A percentile compares a stretch with the other conserved stretches of the same genome.
phyloP scores from a whole-genome alignment of 2,797 vertebrate species.

The Crossoptilon crossoptilon region DNA sequence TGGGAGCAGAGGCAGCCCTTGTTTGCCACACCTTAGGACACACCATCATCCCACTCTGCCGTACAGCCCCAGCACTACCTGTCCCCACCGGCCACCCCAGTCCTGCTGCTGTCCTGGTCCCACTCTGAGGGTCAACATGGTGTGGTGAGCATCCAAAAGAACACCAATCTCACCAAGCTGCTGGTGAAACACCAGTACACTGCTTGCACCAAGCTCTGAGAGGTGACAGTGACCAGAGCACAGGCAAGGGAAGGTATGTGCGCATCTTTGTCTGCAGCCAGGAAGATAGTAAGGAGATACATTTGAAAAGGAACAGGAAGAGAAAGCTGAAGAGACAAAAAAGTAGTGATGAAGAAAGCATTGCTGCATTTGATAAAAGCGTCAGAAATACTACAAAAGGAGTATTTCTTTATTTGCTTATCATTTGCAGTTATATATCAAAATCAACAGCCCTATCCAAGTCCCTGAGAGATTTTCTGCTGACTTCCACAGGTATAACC shows the following conservation, averaged over 20 bases:
- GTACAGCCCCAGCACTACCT: background rate
- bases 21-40: background rate
- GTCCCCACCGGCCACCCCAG: fast-evolving
- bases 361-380: background rate
- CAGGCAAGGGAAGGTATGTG: fast-evolving
- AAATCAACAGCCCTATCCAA: background rate
- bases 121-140: background rate
- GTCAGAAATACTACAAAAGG: too few species aligned
- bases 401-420: background rate
- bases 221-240: fast-evolving
- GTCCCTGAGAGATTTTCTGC: background rate
- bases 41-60: fast-evolving
- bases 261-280: background rate
- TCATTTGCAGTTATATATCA: background rate
- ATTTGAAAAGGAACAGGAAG: background rate
- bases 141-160: fast-evolving
- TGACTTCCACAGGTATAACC: background rate
- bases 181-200: background rate
- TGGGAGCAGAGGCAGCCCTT: fast-evolving
- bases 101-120: background rate
- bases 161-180: fast-evolving
- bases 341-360: background rate
- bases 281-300: background rate
- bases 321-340: background rate
- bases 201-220: fast-evolving